Percentiles rank a stretch among this genome's conserved stretches.
These are phyloP conservation scores for Nomada fucata DNA, from an alignment of 2,888 invertebrate genomes.

Conservation along the genomic window DNA sequence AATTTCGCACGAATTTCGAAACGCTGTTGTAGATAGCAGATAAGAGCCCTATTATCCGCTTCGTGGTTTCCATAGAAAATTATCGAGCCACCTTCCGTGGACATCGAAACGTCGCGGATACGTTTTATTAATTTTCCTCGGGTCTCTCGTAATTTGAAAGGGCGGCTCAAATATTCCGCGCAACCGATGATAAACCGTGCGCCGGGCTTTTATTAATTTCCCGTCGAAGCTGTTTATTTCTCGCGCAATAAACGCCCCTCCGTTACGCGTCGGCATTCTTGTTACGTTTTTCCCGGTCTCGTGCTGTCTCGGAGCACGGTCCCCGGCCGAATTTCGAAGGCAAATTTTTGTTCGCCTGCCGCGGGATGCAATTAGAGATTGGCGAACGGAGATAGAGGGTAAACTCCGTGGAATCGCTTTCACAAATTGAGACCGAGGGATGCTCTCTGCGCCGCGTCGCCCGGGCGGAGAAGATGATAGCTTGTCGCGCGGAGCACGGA, in stretches of 20 bases:
- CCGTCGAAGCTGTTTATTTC: conserved; percentile 37
- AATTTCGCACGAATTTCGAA: not conserved
- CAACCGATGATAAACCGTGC: not conserved
- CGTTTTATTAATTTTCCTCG: conserved; percentile 48
- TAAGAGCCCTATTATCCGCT: conserved; percentile 44
- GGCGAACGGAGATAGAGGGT: not conserved
- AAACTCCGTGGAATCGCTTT: conserved; percentile 27
- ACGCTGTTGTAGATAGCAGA: conserved; percentile 17
- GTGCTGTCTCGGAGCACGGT: not conserved
- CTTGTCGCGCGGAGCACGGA: conserved; percentile 11
- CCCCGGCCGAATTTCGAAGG: not conserved
- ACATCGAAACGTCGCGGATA: not conserved
- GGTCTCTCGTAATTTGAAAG: conserved; percentile 27
- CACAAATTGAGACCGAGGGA: conserved; percentile 17
- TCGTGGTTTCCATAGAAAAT: conserved; percentile 20
- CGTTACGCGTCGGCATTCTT: conserved; percentile 22
- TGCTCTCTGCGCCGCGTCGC: no score
- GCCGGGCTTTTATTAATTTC: conserved; percentile 46
- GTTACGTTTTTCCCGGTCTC: conserved; percentile 17
- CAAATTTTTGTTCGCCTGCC: not conserved
- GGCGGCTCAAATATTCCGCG: not conserved
- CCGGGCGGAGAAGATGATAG: conserved; percentile 20
- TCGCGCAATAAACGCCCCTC: conserved; percentile 7
- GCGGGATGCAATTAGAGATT: not conserved
- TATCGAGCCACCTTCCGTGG: conserved; percentile 12